phyloP scores from a whole-genome alignment of 1,140 invertebrate genomes.

The Condylostylus longicornis region DNA sequence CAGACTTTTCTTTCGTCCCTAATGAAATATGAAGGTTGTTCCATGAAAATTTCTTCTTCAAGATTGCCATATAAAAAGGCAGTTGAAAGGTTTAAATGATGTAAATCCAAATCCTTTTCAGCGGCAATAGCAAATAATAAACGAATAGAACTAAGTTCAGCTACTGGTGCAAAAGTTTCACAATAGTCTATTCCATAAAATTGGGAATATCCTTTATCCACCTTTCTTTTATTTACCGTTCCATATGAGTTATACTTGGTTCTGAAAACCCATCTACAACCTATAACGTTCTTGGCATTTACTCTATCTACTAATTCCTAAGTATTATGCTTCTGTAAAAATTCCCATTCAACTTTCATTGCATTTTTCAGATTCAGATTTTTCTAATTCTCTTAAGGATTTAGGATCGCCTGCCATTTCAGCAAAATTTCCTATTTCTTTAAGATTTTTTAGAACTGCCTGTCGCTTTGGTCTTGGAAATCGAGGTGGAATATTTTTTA shows the following conservation, averaged over 20 bases:
- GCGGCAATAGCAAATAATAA: slow-evolving; percentile 17
- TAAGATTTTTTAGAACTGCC: background rate
- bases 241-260: background rate
- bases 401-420: background rate
- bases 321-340: background rate
- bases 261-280: background rate
- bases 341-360: background rate
- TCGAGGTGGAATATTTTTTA: background rate
- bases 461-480: background rate
- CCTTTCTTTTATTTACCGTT: slow-evolving; percentile 13
- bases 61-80: slow-evolving; percentile 29
- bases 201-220: slow-evolving; percentile 29
- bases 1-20: slow-evolving; percentile 9
- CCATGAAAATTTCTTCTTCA: slow-evolving; percentile 24
- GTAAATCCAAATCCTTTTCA: slow-evolving; percentile 9
- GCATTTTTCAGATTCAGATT: slow-evolving; percentile 2
- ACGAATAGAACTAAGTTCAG: slow-evolving; percentile 19
- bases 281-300: background rate
- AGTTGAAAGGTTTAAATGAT: slow-evolving; percentile 26
- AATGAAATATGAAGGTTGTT: slow-evolving; percentile 10
- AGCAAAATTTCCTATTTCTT: background rate
- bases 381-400: background rate
- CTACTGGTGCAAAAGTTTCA: slow-evolving; percentile 31
- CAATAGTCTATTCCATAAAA: slow-evolving; percentile 24
- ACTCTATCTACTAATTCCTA: background rate